Conservation (phyloP, 2,797 vertebrate species). For the Taeniopygia guttata region DNA sequence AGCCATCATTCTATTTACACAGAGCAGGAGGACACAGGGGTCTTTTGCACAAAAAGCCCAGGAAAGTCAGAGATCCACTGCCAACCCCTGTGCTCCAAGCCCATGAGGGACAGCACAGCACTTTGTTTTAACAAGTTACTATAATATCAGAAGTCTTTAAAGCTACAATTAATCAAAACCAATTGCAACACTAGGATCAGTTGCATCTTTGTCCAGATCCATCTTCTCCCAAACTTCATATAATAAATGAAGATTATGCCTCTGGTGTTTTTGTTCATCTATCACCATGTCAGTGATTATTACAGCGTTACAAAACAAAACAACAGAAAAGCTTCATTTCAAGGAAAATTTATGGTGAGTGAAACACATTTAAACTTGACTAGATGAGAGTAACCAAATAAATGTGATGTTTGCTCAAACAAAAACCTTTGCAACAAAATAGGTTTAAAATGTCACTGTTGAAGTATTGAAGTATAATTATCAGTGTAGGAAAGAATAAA, state of each 20-base stretch:
- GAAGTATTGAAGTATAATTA: not conserved
- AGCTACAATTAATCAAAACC: not conserved
- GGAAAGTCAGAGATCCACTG: not conserved
- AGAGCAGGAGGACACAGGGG: not conserved
- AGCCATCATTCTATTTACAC: not conserved
- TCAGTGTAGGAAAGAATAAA: not conserved
- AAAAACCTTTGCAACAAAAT: not conserved
- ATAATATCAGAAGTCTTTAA: not conserved
- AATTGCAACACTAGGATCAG: not conserved
- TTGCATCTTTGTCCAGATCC: not conserved
- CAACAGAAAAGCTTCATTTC: not conserved
- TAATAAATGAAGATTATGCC: not conserved
- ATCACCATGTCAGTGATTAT: not conserved
- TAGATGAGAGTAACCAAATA: not conserved
- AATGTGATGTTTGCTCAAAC: not conserved
- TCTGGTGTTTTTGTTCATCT: not conserved
- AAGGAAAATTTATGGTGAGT: slow-evolving; percentile 11
- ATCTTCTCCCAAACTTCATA: not conserved
- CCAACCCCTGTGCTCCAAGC: not conserved
- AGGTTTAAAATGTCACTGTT: not conserved
- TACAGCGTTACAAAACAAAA: not conserved
- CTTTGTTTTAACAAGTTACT: not conserved
- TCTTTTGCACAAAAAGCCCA: not conserved
- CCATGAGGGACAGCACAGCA: fast-evolving
- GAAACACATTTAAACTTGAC: not conserved